A percentile compares a stretch with the other conserved stretches of the same genome.
These are phyloP conservation scores for Chlamydotis undulata DNA, from an alignment of 2,113 vertebrate genomes.

Conservation along the genomic window DNA sequence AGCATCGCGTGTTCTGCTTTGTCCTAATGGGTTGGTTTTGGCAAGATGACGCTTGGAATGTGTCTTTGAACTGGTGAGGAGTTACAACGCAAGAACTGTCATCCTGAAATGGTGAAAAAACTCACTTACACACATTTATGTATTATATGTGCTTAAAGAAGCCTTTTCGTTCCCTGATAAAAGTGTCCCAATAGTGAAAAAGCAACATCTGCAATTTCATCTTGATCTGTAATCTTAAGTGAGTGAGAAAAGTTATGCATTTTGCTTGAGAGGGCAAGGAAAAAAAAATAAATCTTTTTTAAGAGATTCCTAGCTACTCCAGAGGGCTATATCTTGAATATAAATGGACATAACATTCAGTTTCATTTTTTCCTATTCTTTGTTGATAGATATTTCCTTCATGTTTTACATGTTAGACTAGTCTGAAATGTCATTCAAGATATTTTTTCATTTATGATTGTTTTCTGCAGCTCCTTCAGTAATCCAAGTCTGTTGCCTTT, in stretches of 20 bases:
- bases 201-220: background rate
- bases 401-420: background rate
- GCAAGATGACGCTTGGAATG: background rate
- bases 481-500: constrained; percentile 26
- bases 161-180: background rate
- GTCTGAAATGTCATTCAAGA: constrained; percentile 1
- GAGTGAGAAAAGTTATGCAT: background rate
- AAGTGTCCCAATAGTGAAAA: background rate
- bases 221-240: background rate
- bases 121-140: background rate
- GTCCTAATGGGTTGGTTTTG: background rate
- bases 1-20: background rate
- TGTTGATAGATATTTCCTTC: background rate
- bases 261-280: background rate
- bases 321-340: background rate
- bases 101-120: background rate
- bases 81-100: background rate
- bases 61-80: background rate
- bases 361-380: background rate
- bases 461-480: background rate
- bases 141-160: background rate
- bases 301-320: background rate
- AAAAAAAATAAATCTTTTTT: background rate
- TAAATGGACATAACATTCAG: background rate
- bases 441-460: constrained; percentile 17